These are phyloP conservation scores for Lissonota sp. DNA, from an alignment of 2,888 invertebrate species.

Conservation along the genomic window DNA sequence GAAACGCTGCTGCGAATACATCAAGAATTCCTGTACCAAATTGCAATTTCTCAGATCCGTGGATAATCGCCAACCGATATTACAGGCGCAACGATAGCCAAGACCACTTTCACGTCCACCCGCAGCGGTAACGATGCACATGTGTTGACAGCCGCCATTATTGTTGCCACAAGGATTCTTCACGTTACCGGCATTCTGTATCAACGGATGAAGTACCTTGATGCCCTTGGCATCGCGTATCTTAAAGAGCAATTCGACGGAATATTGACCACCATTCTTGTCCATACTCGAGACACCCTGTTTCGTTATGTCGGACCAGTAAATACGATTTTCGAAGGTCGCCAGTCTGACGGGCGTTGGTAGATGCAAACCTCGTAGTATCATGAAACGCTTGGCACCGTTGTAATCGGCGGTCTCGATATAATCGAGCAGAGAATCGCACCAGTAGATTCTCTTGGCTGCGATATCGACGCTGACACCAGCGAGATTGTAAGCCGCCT, in stretches of 20 bases:
- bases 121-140: slow-evolving; percentile 95
- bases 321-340: slow-evolving; percentile 93
- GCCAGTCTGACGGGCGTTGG: slow-evolving; percentile 94
- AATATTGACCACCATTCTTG: slow-evolving; percentile 92
- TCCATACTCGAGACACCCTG: slow-evolving; percentile 95
- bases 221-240: slow-evolving; percentile 93
- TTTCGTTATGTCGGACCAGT: slow-evolving; percentile 96
- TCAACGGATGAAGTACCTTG: slow-evolving; percentile 91
- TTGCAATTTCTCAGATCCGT: slow-evolving; percentile 92
- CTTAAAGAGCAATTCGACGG: slow-evolving; percentile 92
- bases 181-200: slow-evolving; percentile 89
- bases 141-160: slow-evolving; percentile 96
- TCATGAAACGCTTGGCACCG: slow-evolving; percentile 92
- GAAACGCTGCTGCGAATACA: slow-evolving; percentile 97
- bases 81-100: slow-evolving; percentile 96
- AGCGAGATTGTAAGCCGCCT: slow-evolving; percentile 97
- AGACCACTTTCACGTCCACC: slow-evolving; percentile 87
- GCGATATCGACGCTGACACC: slow-evolving; percentile 97
- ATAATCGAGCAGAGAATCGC: slow-evolving; percentile 97
- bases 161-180: slow-evolving; percentile 93
- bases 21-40: slow-evolving; percentile 93
- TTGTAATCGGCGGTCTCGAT: slow-evolving; percentile 98
- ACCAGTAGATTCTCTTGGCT: slow-evolving; percentile 96
- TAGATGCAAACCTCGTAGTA: slow-evolving; percentile 92
- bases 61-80: slow-evolving; percentile 92